Evolutionary conservation across 2,797 vertebrate genomes (phyloP).

Genomic region (Platalea minor): DNA sequence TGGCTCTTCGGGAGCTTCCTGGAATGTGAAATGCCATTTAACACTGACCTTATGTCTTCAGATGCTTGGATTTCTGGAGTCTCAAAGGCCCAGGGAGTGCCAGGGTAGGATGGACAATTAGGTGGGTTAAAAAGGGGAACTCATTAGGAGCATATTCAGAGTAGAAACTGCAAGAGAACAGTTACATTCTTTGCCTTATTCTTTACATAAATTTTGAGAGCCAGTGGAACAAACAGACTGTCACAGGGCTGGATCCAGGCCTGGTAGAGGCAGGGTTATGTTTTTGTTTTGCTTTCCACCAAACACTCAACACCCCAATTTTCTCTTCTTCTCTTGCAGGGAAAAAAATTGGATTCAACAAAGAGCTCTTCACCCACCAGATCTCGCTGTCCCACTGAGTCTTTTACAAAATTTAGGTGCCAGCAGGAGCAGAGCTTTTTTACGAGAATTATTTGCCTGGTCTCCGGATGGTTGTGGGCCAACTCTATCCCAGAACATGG

Average conservation of each 20-base stretch:
- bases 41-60: not conserved
- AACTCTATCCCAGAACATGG: not conserved
- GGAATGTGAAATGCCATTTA: constrained; percentile 47
- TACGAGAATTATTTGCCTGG: not conserved
- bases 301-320: not conserved
- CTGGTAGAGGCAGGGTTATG: not conserved
- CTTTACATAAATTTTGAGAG: constrained; percentile 29
- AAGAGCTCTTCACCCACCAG: not conserved
- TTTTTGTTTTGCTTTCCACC: constrained; percentile 41
- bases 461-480: not conserved
- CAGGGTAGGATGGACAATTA: not conserved
- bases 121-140: not conserved
- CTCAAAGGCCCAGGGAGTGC: not conserved
- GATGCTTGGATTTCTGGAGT: not conserved
- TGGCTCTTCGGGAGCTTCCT: constrained; percentile 38
- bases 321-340: not conserved
- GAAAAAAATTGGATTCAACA: not conserved
- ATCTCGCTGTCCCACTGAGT: not conserved
- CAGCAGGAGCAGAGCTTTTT: not conserved
- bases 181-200: constrained; percentile 18
- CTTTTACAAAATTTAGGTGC: not conserved
- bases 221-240: constrained; percentile 30
- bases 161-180: constrained; percentile 11
- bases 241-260: constrained; percentile 4
- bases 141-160: not conserved